Conservation (phyloP, 2,113 vertebrate genomes). For the Cynocephalus volans region DNA sequence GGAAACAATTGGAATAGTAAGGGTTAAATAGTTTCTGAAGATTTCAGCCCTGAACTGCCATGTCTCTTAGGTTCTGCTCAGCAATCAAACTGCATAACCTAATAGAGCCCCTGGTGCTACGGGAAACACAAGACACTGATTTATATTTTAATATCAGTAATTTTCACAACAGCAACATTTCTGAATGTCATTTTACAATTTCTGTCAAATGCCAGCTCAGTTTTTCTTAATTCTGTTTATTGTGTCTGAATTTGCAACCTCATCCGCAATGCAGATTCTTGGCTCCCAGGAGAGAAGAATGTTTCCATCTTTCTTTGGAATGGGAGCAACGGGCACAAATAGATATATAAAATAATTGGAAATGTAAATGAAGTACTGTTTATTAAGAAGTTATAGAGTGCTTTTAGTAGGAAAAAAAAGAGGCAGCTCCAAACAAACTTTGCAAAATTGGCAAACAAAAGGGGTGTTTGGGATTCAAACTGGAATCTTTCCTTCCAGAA, state of each 20-base stretch:
- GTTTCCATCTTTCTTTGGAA: constrained; percentile 92
- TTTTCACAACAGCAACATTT: constrained; percentile 93
- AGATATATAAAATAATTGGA: constrained; percentile 52
- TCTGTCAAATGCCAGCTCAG: constrained; percentile 93
- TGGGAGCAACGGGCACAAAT: constrained; percentile 79
- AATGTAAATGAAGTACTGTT: constrained; percentile 70
- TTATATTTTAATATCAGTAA: constrained; percentile 98
- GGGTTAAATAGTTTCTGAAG: constrained; percentile 83
- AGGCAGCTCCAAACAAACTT: constrained; percentile 1
- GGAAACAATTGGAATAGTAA: not conserved
- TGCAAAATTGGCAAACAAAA: not conserved
- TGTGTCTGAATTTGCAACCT: constrained; percentile 91
- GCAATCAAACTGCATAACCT: constrained; percentile 87
- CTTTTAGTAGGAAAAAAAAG: not conserved
- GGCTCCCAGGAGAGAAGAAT: constrained; percentile 86
- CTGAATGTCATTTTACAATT: constrained; percentile 96
- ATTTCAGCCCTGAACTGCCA: constrained; percentile 82
- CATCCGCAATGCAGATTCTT: constrained; percentile 93
- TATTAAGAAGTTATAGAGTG: constrained; percentile 72
- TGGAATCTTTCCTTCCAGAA: constrained; percentile 20
- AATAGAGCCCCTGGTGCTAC: constrained; percentile 86
- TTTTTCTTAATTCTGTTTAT: constrained; percentile 97
- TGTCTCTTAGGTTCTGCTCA: constrained; percentile 84
- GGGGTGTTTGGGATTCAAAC: not conserved
- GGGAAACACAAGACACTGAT: constrained; percentile 93